phyloP scores from a whole-genome alignment of 2,888 invertebrate genomes.

The Thysanoteuthis rhombus region DNA sequence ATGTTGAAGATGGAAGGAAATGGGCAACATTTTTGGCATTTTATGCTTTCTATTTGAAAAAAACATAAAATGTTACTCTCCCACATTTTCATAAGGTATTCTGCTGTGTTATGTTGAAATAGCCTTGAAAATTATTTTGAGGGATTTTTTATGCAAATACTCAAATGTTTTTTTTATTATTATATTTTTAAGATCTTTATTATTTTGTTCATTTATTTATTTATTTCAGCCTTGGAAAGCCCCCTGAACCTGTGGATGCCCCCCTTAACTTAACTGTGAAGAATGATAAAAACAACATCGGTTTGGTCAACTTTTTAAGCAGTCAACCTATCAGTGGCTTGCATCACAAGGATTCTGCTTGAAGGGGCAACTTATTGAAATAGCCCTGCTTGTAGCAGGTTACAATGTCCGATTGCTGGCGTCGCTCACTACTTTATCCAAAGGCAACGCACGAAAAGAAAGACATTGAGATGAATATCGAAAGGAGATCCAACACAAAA shows the following conservation, averaged over 20 bases:
- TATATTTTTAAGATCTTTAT: no score
- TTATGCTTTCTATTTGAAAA: no score
- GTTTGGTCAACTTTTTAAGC: background rate
- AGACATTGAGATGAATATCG: background rate
- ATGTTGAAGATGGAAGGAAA: no score
- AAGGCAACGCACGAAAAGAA: background rate
- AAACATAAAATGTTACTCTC: no score
- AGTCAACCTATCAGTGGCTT: background rate
- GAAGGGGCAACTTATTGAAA: background rate
- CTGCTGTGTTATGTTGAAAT: no score
- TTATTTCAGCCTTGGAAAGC: constrained; percentile 25
- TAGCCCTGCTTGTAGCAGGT: background rate
- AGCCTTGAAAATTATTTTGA: no score
- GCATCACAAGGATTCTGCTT: constrained; percentile 19
- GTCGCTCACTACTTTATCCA: background rate
- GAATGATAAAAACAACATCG: background rate
- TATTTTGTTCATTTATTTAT: no score
- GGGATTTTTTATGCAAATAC: no score
- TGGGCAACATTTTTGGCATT: no score
- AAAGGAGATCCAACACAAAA: background rate
- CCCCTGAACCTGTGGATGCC: background rate
- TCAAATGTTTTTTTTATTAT: no score
- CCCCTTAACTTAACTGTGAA: constrained; percentile 28
- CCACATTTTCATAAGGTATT: no score
- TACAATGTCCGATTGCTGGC: background rate